Conservation (phyloP, 2,113 vertebrate genomes). For the Eudyptes chrysolophus region DNA sequence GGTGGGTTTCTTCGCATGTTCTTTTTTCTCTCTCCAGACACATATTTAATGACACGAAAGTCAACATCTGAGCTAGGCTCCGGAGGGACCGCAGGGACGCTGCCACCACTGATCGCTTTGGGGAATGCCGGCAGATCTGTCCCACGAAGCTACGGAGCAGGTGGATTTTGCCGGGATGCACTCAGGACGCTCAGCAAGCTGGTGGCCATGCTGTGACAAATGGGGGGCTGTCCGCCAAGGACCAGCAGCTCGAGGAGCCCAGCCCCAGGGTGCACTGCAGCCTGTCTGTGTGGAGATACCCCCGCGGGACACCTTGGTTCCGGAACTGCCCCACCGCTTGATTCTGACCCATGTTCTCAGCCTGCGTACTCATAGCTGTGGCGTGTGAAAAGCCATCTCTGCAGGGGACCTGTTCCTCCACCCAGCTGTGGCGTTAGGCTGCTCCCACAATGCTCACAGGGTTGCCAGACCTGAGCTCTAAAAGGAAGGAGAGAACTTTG, state of each 20-base stretch:
- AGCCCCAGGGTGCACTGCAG: not conserved
- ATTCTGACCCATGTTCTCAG: not conserved
- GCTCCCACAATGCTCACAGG: rapidly evolving
- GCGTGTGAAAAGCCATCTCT: not conserved
- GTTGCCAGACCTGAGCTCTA: not conserved
- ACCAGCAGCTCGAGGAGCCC: not conserved
- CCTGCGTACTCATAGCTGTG: not conserved
- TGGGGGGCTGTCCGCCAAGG: rapidly evolving
- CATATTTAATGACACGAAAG: too few species aligned
- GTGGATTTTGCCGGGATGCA: not conserved
- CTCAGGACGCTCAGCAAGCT: not conserved
- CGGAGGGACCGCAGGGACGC: not conserved
- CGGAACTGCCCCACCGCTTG: not conserved
- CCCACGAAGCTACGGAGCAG: not conserved
- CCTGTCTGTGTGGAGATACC: rapidly evolving
- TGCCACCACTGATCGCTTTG: rapidly evolving
- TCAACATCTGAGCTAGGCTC: not conserved
- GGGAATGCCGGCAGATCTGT: not conserved
- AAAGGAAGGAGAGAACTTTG: not conserved
- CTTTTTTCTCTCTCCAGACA: not conserved
- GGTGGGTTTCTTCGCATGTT: rapidly evolving
- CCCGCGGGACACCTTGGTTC: not conserved
- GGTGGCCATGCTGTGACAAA: not conserved
- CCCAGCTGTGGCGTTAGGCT: not conserved
- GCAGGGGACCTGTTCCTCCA: not conserved